Evolutionary conservation across 2,113 vertebrate genomes (phyloP).

Genomic region (Orycteropus afer): DNA sequence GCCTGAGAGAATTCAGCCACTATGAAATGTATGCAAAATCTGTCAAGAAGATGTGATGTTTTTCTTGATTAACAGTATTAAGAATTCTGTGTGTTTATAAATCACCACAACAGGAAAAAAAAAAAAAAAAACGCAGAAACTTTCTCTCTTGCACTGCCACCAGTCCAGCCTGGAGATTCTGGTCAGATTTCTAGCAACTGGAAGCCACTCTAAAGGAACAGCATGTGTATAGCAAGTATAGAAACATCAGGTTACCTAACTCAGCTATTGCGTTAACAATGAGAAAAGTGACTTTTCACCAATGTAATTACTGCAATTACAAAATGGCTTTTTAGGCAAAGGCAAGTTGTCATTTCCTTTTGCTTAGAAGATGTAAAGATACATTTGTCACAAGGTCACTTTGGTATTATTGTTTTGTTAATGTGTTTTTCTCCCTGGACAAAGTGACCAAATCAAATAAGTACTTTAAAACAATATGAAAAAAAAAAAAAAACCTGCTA

Average conservation of each 20-base stretch:
- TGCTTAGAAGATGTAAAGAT: conserved; percentile 8
- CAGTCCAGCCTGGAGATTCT: not conserved
- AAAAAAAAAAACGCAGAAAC: not conserved
- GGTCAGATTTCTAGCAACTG: not conserved
- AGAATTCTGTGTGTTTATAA: not conserved
- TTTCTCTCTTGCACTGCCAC: not conserved
- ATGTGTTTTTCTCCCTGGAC: conserved; percentile 13
- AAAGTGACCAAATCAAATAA: conserved; percentile 59
- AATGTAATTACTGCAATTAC: conserved; percentile 11
- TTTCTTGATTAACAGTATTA: conserved; percentile 33
- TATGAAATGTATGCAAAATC: not conserved
- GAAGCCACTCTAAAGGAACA: not conserved
- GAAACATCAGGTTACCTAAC: conserved; percentile 38
- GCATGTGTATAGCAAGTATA: not conserved
- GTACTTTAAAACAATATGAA: conserved; percentile 62
- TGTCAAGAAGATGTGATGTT: not conserved
- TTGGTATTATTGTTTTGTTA: conserved; percentile 54
- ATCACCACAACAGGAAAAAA: not conserved
- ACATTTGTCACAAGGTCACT: conserved; percentile 54
- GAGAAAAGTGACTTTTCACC: not conserved
- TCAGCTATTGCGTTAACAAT: not conserved
- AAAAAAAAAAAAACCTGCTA: not conserved
- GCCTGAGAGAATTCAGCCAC: not conserved
- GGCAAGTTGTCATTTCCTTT: conserved; percentile 26
- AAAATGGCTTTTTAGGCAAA: conserved; percentile 31